Evolutionary conservation across 2,888 invertebrate genomes (phyloP).

Genomic region (Agrochola lychnidis): DNA sequence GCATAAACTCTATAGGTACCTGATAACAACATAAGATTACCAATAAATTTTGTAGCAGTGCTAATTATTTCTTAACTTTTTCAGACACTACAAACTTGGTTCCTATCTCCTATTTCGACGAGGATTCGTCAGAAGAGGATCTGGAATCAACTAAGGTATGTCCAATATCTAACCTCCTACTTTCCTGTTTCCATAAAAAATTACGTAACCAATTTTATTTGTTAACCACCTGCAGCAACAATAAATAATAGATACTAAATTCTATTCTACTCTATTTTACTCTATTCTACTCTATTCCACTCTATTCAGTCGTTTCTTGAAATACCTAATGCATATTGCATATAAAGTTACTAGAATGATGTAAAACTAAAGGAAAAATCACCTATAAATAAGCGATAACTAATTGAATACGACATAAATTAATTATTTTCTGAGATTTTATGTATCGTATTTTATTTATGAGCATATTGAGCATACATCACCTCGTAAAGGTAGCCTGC

Average conservation of each 20-base stretch:
- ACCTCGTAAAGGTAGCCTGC: background rate
- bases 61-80: conserved; percentile 51
- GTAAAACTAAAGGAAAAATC: conserved; percentile 12
- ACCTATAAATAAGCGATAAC: conserved; percentile 7
- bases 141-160: conserved; percentile 78
- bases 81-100: conserved; percentile 75
- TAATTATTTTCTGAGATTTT: background rate
- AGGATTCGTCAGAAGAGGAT: conserved; percentile 83
- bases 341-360: conserved; percentile 12
- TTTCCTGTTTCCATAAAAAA: background rate
- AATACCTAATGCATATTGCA: conserved; percentile 9
- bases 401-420: conserved; percentile 27
- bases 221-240: background rate
- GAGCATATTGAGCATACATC: too few species aligned
- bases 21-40: too few species aligned
- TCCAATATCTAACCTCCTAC: background rate
- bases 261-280: background rate
- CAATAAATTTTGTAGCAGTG: background rate
- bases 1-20: too few species aligned
- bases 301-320: background rate
- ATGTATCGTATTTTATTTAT: background rate
- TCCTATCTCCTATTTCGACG: conserved; percentile 76
- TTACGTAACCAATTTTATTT: background rate
- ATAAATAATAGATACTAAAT: background rate
- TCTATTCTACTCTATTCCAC: background rate